Evolutionary conservation across 2,888 invertebrate species (phyloP).

Genomic region (Podabrus alpinus): DNA sequence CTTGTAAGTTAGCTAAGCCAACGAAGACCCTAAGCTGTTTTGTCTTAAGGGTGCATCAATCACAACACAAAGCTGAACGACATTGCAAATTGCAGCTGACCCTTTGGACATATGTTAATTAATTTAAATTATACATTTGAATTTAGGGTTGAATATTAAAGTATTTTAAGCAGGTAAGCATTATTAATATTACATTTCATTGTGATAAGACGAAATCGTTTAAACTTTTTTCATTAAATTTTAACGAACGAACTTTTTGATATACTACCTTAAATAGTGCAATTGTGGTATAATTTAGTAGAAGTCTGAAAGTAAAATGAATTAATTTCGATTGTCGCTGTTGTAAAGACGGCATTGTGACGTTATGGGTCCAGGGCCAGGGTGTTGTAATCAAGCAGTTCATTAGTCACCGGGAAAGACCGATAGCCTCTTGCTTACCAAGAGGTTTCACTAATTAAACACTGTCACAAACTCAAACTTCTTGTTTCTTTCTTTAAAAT

Average conservation of each 20-base stretch:
- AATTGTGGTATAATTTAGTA: slow-evolving; percentile 27
- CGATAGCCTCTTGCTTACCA: slow-evolving; percentile 51
- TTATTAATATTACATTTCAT: background rate
- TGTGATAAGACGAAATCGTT: background rate
- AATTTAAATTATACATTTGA: slow-evolving; percentile 15
- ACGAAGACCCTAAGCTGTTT: slow-evolving; percentile 40
- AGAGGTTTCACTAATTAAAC: slow-evolving; percentile 54
- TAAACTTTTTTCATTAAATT: slow-evolving; percentile 5
- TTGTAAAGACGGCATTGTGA: slow-evolving; percentile 30
- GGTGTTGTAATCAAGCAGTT: slow-evolving; percentile 54
- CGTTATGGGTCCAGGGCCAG: slow-evolving; percentile 27
- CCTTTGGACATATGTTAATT: slow-evolving; percentile 46
- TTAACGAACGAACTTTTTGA: slow-evolving; percentile 23
- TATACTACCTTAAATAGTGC: slow-evolving; percentile 15
- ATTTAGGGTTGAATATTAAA: slow-evolving; percentile 30
- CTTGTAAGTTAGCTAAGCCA: slow-evolving; percentile 37
- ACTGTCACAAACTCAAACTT: slow-evolving; percentile 42
- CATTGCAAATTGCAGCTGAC: slow-evolving; percentile 38
- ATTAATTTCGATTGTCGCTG: slow-evolving; percentile 54
- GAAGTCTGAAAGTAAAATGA: slow-evolving; percentile 46
- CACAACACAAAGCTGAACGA: slow-evolving; percentile 27
- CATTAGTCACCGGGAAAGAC: slow-evolving; percentile 57
- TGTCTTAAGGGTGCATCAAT: slow-evolving; percentile 42
- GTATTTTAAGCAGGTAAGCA: background rate
- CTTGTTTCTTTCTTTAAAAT: slow-evolving; percentile 13